Conservation (phyloP, 2,797 vertebrate genomes). For the Megalops cyprinoides region DNA sequence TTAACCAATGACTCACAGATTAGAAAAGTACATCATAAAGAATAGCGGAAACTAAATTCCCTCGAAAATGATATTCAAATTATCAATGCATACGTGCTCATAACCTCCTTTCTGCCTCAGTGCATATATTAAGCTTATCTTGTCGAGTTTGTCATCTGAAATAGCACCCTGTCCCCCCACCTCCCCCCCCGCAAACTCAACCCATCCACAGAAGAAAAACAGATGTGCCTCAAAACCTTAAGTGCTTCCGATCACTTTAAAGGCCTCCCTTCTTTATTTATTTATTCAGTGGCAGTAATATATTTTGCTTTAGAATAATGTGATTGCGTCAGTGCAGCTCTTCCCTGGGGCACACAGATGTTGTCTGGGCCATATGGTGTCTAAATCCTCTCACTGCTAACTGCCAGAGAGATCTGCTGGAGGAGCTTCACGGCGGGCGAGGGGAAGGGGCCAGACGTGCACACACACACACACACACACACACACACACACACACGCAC, state of each 20-base stretch:
- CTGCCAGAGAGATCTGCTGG: constrained; percentile 14
- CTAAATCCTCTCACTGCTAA: constrained; percentile 42
- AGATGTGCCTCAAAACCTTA: constrained; percentile 53
- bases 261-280: constrained; percentile 70
- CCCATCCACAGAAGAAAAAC: constrained; percentile 16
- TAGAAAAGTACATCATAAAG: too few species aligned
- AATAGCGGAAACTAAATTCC: too few species aligned
- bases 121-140: background rate
- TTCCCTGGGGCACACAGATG: constrained; percentile 72
- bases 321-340: constrained; percentile 59
- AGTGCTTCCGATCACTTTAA: constrained; percentile 60
- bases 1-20: too few species aligned
- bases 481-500: too few species aligned
- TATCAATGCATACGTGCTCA: too few species aligned
- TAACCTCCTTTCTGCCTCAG: too few species aligned
- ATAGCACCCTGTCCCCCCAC: background rate
- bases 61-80: too few species aligned
- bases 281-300: constrained; percentile 76
- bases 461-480: too few species aligned
- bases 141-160: background rate
- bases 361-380: constrained; percentile 69
- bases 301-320: constrained; percentile 70
- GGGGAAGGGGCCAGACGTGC: background rate
- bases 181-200: background rate
- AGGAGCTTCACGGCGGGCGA: background rate